Conservation (phyloP, 2,113 vertebrate genomes). For the Myotis lucifugus region DNA sequence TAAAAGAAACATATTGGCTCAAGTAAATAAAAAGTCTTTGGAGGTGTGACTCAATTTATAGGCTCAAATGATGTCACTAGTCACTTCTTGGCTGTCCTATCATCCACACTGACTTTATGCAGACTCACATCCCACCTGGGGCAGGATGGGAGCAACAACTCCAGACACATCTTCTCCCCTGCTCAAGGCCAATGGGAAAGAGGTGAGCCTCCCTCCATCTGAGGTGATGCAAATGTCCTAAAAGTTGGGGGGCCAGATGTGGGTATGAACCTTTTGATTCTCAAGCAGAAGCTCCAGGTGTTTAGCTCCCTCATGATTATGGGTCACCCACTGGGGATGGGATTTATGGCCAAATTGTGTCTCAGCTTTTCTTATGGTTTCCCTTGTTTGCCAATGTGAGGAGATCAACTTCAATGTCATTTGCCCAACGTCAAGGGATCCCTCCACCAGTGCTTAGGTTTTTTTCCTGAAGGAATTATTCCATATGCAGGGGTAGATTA, state of each 20-base stretch:
- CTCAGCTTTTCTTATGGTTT: neutral
- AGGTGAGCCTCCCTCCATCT: neutral
- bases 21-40: neutral
- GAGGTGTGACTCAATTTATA: neutral
- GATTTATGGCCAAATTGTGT: neutral
- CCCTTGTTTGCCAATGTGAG: neutral
- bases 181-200: neutral
- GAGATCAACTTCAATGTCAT: neutral
- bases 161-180: neutral
- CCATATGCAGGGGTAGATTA: neutral
- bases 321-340: neutral
- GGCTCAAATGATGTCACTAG: neutral
- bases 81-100: neutral
- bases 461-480: neutral
- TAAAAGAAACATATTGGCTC: neutral
- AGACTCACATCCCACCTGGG: neutral
- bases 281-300: neutral
- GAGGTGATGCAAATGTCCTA: neutral
- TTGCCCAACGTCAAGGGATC: neutral
- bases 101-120: neutral
- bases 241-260: neutral
- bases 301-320: neutral
- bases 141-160: neutral
- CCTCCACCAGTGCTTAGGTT: neutral
- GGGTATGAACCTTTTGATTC: neutral